These are phyloP conservation scores for Ectropis grisescens DNA, from an alignment of 1,140 invertebrate genomes.

Conservation along the genomic window DNA sequence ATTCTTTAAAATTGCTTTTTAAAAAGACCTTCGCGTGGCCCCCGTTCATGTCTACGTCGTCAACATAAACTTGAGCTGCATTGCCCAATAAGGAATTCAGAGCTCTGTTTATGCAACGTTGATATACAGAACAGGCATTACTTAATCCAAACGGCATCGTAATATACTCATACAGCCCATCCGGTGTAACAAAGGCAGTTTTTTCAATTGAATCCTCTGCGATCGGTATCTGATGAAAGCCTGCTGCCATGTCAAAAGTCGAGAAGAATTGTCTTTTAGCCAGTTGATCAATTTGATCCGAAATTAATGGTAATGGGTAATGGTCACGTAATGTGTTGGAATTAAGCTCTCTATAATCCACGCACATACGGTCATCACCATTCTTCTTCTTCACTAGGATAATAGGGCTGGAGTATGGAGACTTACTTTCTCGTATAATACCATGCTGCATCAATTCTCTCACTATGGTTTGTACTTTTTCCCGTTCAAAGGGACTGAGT, in stretches of 20 bases:
- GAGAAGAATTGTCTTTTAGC: neutral
- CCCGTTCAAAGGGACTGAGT: neutral
- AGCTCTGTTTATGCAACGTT: slow-evolving; percentile 34
- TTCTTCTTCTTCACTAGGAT: neutral
- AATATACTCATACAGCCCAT: neutral
- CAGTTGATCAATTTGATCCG: neutral
- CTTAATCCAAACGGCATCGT: slow-evolving; percentile 27
- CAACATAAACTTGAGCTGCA: slow-evolving; percentile 6
- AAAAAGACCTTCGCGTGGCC: no score
- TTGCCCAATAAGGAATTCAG: slow-evolving; percentile 13
- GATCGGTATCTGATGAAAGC: neutral
- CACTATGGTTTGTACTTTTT: neutral
- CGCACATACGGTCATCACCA: no score
- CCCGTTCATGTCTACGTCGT: no score
- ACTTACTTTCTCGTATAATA: no score
- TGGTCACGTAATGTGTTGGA: neutral
- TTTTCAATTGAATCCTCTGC: neutral
- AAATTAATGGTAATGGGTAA: neutral
- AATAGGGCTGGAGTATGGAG: neutral
- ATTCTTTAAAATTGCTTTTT: no score
- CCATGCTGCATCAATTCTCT: neutral
- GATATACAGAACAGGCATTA: slow-evolving; percentile 32
- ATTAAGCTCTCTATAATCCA: neutral
- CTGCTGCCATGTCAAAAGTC: neutral
- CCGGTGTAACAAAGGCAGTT: neutral